Base-by-base conservation (phyloP, 1,140 invertebrate genomes). In the Aphaenogaster floridana region DNA sequence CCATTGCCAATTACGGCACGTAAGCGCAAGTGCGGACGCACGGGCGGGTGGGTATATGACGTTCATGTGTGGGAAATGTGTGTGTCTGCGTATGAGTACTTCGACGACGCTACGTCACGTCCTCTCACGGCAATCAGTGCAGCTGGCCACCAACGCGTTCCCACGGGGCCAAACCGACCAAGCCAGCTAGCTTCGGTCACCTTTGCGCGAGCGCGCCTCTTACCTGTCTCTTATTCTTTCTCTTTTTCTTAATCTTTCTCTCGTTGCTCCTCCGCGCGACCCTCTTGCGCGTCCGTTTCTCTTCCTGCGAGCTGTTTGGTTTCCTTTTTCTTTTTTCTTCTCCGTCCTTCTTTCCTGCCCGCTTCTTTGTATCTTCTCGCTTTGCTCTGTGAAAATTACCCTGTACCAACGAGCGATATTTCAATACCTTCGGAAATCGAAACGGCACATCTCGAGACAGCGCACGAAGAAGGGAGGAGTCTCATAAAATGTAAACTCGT, bases 121-220 rank as follows among this genome's bases (percentile, higher is more conserved):
- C 93, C 93, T 94, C 93, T 93, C 92, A 91, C 92, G 89, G 93
- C 94, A 93, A 94, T 94, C 93, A 94, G 92, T 95, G 94, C 94
- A 95, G 94, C 94, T 95, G 94, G 93, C 94, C 94, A 94, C 94
- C 94, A 94, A 94, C 94, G 94, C 94, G 93, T 95, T 95, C 94
- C 94, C 94, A 95, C 94, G 94, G 92, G 92, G 93, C 93, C 93
- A 90, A 93, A 94, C 92, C 93, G 90, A 94, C 93, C 92, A 91
- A 91, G 88, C 88, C 88, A 84, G 87, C 88, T 89, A 71, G 89
- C 89, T 59, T 91, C 90, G 90, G 88, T 90, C 87, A 78, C 89
- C 89, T 90, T 91, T 91, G 84, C 90, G 88, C 90, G 87, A 90
- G 88, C 89, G 85, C 89, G 81, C 84, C 83, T 89, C 80, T 90